Evolutionary conservation across 1,140 invertebrate genomes (phyloP).

Genomic region (Heliconius hewitsoni): DNA sequence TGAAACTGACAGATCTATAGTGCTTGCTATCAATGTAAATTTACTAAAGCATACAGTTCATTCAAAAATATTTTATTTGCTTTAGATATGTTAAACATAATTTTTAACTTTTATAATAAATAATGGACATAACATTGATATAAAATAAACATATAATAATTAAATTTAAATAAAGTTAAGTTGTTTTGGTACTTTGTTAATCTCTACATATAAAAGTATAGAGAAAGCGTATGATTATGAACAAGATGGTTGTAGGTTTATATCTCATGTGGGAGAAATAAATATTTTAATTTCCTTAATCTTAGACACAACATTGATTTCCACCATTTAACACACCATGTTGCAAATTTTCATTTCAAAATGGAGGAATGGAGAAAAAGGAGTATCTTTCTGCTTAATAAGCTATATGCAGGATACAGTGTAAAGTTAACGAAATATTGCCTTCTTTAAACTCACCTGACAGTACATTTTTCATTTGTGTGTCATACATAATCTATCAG

Average conservation of each 20-base stretch:
- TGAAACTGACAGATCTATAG: neutral
- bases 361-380: too few relatives aligned
- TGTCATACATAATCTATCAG: constrained; percentile 60
- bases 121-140: neutral
- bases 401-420: too few relatives aligned
- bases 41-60: neutral
- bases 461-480: constrained; percentile 40
- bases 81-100: neutral
- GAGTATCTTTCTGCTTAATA: too few relatives aligned
- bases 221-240: too few relatives aligned
- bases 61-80: neutral
- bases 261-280: too few relatives aligned
- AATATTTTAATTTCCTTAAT: neutral
- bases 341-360: too few relatives aligned
- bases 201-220: too few relatives aligned
- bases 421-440: too few relatives aligned
- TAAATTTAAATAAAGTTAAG: neutral
- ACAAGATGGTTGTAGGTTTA: too few relatives aligned
- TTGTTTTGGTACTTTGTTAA: too few relatives aligned
- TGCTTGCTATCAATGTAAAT: neutral
- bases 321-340: neutral
- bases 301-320: neutral
- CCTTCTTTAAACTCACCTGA: too few relatives aligned
- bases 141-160: neutral
- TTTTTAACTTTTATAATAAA: neutral